These are phyloP conservation scores for Tribolium freemani DNA, from an alignment of 2,888 invertebrate species.

Conservation along the genomic window DNA sequence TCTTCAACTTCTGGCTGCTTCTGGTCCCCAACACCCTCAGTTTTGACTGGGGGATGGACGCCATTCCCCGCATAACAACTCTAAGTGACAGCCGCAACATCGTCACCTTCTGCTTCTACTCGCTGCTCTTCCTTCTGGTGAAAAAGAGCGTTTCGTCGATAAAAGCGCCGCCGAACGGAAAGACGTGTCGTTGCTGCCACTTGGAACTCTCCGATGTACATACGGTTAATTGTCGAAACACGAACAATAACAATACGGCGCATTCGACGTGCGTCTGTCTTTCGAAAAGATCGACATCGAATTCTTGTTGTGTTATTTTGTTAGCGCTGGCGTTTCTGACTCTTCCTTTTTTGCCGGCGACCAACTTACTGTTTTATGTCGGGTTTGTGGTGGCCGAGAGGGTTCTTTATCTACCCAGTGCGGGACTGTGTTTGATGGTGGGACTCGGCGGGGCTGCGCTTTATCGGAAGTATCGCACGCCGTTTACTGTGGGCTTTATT, in stretches of 20 bases:
- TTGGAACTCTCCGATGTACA: slow-evolving; percentile 78
- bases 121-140: slow-evolving; percentile 59
- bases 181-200: slow-evolving; percentile 74
- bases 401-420: slow-evolving; percentile 95
- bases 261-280: slow-evolving; percentile 70
- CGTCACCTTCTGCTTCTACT: slow-evolving; percentile 82
- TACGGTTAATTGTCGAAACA: slow-evolving; percentile 77
- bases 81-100: slow-evolving; percentile 86
- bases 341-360: slow-evolving; percentile 95
- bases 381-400: slow-evolving; percentile 98
- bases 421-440: slow-evolving; percentile 92
- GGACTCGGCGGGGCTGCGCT: slow-evolving; percentile 79
- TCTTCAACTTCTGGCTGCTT: slow-evolving; percentile 89
- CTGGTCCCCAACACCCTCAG: slow-evolving; percentile 90
- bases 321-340: slow-evolving; percentile 83
- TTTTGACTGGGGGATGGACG: slow-evolving; percentile 99
- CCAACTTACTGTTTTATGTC: slow-evolving; percentile 97
- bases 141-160: slow-evolving; percentile 48
- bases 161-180: not conserved
- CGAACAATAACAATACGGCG: slow-evolving; percentile 80
- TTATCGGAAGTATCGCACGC: slow-evolving; percentile 64
- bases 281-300: slow-evolving; percentile 37
- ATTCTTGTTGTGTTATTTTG: slow-evolving; percentile 55
- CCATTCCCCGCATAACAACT: slow-evolving; percentile 87
- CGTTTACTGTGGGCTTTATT: slow-evolving; percentile 70